Conservation (phyloP, 2,113 vertebrate genomes). For the Osmerus eperlanus region DNA sequence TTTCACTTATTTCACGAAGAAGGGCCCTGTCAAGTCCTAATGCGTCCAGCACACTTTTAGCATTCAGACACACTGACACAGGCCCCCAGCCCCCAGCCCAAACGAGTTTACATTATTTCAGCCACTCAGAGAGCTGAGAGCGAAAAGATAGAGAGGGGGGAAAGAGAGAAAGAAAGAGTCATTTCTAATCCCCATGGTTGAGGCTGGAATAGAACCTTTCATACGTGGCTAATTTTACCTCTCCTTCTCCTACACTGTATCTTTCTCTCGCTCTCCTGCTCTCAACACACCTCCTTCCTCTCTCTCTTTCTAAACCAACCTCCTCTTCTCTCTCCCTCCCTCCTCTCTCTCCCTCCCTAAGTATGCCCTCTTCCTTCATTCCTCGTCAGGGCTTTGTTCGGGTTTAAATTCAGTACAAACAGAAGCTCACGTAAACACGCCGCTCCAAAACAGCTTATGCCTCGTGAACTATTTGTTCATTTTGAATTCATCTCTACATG, state of each 20-base stretch:
- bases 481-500: too few species aligned
- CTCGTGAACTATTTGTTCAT: too few species aligned
- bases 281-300: background rate
- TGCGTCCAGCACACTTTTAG: slow-evolving; percentile 82
- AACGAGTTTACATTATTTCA: slow-evolving; percentile 82
- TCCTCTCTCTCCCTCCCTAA: background rate
- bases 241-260: slow-evolving; percentile 22
- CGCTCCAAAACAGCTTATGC: too few species aligned
- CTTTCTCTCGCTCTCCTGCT: background rate
- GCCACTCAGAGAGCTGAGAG: slow-evolving; percentile 47
- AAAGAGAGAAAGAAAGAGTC: slow-evolving; percentile 30
- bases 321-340: background rate
- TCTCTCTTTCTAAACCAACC: background rate
- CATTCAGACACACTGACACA: slow-evolving; percentile 79
- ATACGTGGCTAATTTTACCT: slow-evolving; percentile 49
- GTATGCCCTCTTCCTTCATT: too few species aligned
- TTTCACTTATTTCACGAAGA: slow-evolving; percentile 89
- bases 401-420: too few species aligned
- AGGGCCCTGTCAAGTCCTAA: slow-evolving; percentile 83
- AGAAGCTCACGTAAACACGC: too few species aligned
- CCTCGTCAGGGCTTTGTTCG: too few species aligned
- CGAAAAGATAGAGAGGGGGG: background rate
- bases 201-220: slow-evolving; percentile 55
- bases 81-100: slow-evolving; percentile 64
- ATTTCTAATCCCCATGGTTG: slow-evolving; percentile 56